Conservation (phyloP, 2,888 invertebrate species). For the Silvanus unidentatus region DNA sequence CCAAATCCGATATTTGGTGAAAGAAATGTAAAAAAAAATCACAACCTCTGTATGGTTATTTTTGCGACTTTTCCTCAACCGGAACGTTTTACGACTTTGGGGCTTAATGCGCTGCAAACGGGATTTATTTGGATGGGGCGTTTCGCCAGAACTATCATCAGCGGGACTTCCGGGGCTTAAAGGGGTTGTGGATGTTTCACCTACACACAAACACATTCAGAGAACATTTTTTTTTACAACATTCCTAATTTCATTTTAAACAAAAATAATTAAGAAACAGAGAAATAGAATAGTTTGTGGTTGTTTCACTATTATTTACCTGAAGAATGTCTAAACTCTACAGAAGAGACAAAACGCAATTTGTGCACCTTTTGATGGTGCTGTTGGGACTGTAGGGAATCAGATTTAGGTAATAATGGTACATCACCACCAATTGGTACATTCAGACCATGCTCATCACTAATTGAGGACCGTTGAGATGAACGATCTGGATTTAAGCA, state of each 20-base stretch:
- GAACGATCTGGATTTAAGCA: slow-evolving; percentile 50
- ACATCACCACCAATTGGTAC: slow-evolving; percentile 6
- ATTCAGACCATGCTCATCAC: slow-evolving; percentile 47
- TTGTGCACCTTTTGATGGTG: slow-evolving; percentile 56
- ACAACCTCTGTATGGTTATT: slow-evolving; percentile 60
- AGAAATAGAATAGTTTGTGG: background rate
- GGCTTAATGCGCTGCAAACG: slow-evolving; percentile 87
- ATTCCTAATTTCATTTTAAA: background rate
- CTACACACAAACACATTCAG: slow-evolving; percentile 41
- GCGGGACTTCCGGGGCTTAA: slow-evolving; percentile 67
- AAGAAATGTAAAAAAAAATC: background rate
- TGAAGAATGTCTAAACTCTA: slow-evolving; percentile 74
- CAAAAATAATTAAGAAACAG: background rate
- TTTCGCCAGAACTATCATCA: slow-evolving; percentile 63
- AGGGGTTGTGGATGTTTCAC: slow-evolving; percentile 70
- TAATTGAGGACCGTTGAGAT: slow-evolving; percentile 53
- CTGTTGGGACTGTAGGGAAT: slow-evolving; percentile 34
- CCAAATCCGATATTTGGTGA: background rate
- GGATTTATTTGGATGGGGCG: slow-evolving; percentile 53
- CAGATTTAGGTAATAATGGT: slow-evolving; percentile 40
- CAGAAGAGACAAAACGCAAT: slow-evolving; percentile 74
- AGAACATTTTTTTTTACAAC: background rate
- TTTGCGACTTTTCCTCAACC: slow-evolving; percentile 72
- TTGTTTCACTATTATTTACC: slow-evolving; percentile 55
- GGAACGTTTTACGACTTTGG: slow-evolving; percentile 90